Base-by-base conservation (phyloP, 2,888 invertebrate genomes). In the Acholoe squamosa region DNA sequence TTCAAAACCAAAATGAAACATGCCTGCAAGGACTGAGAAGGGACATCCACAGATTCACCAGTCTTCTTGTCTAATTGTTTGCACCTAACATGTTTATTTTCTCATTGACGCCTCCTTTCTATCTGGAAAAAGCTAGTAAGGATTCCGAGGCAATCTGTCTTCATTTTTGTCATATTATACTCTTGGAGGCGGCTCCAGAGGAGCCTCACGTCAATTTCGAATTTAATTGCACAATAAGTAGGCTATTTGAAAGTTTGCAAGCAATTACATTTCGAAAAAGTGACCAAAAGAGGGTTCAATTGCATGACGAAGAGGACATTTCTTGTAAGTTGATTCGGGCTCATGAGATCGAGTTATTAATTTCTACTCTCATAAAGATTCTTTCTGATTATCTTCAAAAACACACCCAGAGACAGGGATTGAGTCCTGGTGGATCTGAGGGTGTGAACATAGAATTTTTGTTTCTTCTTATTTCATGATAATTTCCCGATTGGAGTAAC, bases 1-100 rank as follows among this genome's bases (percentile, higher is more conserved):
- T 52, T 54, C 86, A 86, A 86, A 86, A 52, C 28, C 56, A 25
- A 86, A 86, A 86, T 86, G 86, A 86, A 86, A 86, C 86, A 86
- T 86, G 86, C 86, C 86, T 86, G 86, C 86, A 86, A 54, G 86
- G 86, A 86, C 86, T 52, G 86, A 86, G 28, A 52, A 86, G 10
- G 14, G 31, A 86, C 86, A 56, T 54, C 86, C 52, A 52, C 52
- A 54, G 86, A 54, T 86, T 33, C 86, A 54, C 86, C 86, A 54
- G 22, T 25, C 25, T 34, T 80, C n/a, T 61, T 43, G 80, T 43
- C 22, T 43, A n/a, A 80, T 80, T 25, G n/a, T 14, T 34, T 33
- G 12, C 34, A 33, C n/a, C 19, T 19, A 7, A 61, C 5, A 19
- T 3, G 12, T 43, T 43, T 43, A 3, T 10, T 43, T 43, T 43